Base-by-base conservation (phyloP, 2,888 invertebrate genomes). In the Microctonus brassicae region DNA sequence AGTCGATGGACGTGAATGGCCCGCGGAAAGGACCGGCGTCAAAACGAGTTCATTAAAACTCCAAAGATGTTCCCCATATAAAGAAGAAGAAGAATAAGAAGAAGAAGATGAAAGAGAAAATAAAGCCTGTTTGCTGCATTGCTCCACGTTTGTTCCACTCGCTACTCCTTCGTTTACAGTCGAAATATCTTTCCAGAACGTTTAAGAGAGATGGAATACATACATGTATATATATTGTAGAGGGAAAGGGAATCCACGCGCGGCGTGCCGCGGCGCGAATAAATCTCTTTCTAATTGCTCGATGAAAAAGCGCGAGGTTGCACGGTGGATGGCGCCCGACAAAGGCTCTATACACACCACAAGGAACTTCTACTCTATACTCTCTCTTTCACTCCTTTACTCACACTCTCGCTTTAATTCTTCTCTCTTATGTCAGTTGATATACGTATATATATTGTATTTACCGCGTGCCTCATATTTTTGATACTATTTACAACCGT, bases 201-300 rank as follows among this genome's bases (percentile, higher is more conserved):
- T 63, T 55, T 53, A 53, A 69, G 22, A 42, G 64, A 47, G 53
- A 20, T n/a, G 17, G 47, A n/a, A 39, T 33, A 29, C 26, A 69
- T 20, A 33, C 34, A 29, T n/a, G n/a, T 57, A 13, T 4, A 20
- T 24, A 58, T 1, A 17, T 2, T 34, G 34, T n/a, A 22, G 52
- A 29, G 65, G 61, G 73, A 39, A 61, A 69, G 69, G 39, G 69
- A 57, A 66, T 66, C 66, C 66, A 66, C 66, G 66, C 66, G 66
- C 66, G 66, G 66, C 64, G 64, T 64, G 64, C 64, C 64, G 47
- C 47, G 79, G 77, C 76, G 81, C 79, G 79, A 82, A 85, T 85
- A 85, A 85, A 85, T 85, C 85, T 84, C 81, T 81, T 81, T 82
- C 84, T 85, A 85, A 85, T 85, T 84, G 84, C 83, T 81, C 79